Evolutionary conservation across 2,113 vertebrate genomes (phyloP), one percentile per base, ranked within the genome.

Genomic region (Hypanus sabinus): DNA sequence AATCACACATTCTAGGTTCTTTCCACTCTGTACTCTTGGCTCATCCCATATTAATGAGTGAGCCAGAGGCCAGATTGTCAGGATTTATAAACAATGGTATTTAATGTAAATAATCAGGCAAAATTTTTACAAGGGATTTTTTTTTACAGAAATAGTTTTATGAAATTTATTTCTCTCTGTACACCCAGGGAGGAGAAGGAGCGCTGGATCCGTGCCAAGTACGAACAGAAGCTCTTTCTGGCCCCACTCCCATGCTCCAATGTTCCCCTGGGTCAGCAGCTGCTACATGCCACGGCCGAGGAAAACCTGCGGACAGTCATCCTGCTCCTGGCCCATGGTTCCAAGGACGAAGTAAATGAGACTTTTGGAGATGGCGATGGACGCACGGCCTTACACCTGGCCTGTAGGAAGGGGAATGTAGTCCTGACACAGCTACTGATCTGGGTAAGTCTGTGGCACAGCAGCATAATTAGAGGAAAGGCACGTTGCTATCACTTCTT

Each of bases 171-270:
- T 3, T 46, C 4, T 46, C 46, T 94, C 94, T 95, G 73, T 95
- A 65, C 46, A 88, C n/a, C 55, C 95, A 99, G 99, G 97, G 99
- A 99, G 94, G 99, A 99, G 95, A 97, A 99, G 1, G 99, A 99
- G 94, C 97, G 98, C 14, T 99, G 99, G 98, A 99, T 99, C 95
- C 97, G 98, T 24, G 99, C 99, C 0, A 99, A 99, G 95, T 99
- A 99, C 0, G 99, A 99, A 96, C 98, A 99, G 96, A 99, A 98
- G 33, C 97, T 99, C 75, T 99, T 99, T 97, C 96, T 99, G 94
- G 97, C 98, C 0, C 96, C 98, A 0, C 96, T 98, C 95, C 96
- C 97, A 0, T 96, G 97, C 96, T 90, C 96, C 0, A 98, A 99
- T 60, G 96, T 99, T 22, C 95, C 98, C 1, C 97, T 99, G 95